Evolutionary conservation across 1,140 invertebrate species (phyloP).

Genomic region (Drosophila dunni): DNA sequence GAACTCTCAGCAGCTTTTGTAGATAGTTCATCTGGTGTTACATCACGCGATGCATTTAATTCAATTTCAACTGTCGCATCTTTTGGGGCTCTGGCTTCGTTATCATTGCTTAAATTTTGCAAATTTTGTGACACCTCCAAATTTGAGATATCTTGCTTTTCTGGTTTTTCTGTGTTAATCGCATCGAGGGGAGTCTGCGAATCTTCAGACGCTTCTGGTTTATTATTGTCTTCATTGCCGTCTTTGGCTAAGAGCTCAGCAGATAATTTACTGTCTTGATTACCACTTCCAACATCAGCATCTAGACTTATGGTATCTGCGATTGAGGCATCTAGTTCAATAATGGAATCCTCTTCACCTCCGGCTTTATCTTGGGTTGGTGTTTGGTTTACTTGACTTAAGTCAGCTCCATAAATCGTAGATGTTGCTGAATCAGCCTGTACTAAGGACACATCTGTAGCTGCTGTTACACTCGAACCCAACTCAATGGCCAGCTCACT

Average conservation of each 20-base stretch:
- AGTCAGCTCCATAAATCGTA: slow-evolving; percentile 16
- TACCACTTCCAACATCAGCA: neutral
- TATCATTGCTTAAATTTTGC: neutral
- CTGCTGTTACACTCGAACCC: neutral
- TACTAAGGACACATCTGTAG: neutral
- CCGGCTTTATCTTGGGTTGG: neutral
- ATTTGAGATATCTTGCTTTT: neutral
- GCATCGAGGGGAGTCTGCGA: neutral
- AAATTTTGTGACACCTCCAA: neutral
- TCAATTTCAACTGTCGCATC: neutral
- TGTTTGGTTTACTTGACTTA: neutral
- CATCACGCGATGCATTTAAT: neutral
- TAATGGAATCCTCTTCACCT: neutral
- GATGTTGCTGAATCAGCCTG: slow-evolving; percentile 2
- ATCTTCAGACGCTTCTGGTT: neutral
- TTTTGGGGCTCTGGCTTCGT: neutral
- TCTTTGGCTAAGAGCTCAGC: neutral
- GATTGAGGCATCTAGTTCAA: neutral
- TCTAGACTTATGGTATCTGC: neutral
- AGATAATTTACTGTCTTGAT: neutral
- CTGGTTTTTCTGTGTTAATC: neutral
- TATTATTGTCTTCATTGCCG: neutral
- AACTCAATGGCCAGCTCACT: slow-evolving; percentile 7
- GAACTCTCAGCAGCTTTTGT: neutral
- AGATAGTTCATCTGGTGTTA: neutral